These are phyloP conservation scores for Dipodomys merriami DNA, from an alignment of 2,113 vertebrate genomes.

Conservation along the genomic window DNA sequence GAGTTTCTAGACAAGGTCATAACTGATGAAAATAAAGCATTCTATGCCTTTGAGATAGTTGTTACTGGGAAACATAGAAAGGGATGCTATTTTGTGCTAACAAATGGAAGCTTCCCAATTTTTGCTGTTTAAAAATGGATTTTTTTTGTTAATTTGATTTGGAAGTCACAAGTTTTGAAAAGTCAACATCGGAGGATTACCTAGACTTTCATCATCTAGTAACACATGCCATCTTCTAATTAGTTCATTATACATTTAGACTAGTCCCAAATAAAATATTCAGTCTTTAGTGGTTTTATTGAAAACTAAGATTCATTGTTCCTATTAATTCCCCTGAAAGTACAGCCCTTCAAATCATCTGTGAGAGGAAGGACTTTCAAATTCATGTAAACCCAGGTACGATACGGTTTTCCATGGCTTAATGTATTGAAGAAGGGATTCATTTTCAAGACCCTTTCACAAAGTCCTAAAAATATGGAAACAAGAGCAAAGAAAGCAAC, in stretches of 20 bases:
- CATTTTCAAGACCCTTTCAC: background rate
- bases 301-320: conserved; percentile 3
- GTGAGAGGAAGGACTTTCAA: conserved; percentile 1
- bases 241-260: background rate
- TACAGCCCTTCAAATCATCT: conserved; percentile 41
- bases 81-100: background rate
- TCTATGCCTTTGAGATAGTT: background rate
- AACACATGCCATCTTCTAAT: conserved; percentile 17
- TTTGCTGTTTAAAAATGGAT: conserved; percentile 9
- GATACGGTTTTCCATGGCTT: background rate
- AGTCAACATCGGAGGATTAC: conserved; percentile 41
- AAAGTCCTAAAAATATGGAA: conserved; percentile 54
- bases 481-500: conserved; percentile 65
- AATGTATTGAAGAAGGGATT: conserved; percentile 61
- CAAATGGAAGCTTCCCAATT: background rate
- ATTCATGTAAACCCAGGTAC: background rate
- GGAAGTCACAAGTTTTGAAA: conserved; percentile 1
- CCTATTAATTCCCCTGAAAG: conserved; percentile 16
- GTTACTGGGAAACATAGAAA: background rate
- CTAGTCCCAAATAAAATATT: conserved; percentile 14
- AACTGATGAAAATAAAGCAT: conserved; percentile 26
- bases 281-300: conserved; percentile 42
- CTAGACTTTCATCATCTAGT: conserved; percentile 33
- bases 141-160: conserved; percentile 12
- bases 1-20: background rate